These are phyloP conservation scores for Drosophila borealis DNA, from an alignment of 2,888 invertebrate genomes.

Conservation along the genomic window DNA sequence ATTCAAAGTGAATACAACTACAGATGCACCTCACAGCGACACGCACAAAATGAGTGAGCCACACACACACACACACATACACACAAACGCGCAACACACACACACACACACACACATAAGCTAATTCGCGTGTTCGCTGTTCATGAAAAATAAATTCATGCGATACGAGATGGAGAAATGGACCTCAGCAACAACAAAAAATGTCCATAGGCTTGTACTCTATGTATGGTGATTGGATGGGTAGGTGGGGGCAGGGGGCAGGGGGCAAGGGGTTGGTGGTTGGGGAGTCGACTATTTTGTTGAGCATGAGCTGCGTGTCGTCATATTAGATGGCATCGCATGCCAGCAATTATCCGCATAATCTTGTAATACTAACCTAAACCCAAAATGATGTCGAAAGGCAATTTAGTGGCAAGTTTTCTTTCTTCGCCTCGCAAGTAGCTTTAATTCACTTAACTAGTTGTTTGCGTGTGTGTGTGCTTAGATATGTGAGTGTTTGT, in stretches of 20 bases:
- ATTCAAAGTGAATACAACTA: conserved; percentile 52
- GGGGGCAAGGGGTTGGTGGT: not conserved
- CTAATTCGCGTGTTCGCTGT: conserved; percentile 62
- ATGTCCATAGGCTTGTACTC: conserved; percentile 16
- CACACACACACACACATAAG: conserved; percentile 22
- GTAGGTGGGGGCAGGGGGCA: not conserved
- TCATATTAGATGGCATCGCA: conserved; percentile 74
- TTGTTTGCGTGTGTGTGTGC: conserved; percentile 15
- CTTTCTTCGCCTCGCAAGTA: conserved; percentile 25
- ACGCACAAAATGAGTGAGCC: conserved; percentile 20
- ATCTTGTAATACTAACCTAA: conserved; percentile 78
- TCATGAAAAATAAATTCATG: conserved; percentile 66
- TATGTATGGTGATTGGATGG: not conserved
- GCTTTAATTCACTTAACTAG: conserved; percentile 60
- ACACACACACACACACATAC: conserved; percentile 18
- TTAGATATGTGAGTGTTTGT: conserved; percentile 8
- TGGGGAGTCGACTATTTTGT: not conserved
- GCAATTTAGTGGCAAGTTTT: conserved; percentile 56
- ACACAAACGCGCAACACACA: conserved; percentile 9
- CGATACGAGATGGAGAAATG: conserved; percentile 45
- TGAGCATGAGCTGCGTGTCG: conserved; percentile 46
- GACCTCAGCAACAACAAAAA: conserved; percentile 22
- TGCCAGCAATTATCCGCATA: conserved; percentile 76
- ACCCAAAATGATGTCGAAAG: conserved; percentile 51
- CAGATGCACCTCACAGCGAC: conserved; percentile 32